Evolutionary conservation across 2,113 vertebrate genomes (phyloP).

Genomic region (Alethe castanea): DNA sequence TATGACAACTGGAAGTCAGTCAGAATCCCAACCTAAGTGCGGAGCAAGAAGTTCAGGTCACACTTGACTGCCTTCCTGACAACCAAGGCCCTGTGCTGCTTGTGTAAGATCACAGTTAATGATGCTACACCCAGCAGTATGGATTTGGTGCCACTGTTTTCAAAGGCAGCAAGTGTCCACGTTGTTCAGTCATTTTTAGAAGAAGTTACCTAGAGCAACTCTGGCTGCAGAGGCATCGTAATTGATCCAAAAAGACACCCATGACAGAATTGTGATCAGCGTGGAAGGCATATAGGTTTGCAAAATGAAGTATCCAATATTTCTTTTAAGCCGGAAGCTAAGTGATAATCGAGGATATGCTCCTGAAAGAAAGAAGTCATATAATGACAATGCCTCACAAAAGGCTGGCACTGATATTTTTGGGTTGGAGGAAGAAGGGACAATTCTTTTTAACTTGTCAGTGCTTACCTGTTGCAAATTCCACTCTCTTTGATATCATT

Average conservation of each 20-base stretch:
- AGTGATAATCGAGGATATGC: slow-evolving; percentile 90
- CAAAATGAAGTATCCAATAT: slow-evolving; percentile 91
- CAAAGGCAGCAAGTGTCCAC: neutral
- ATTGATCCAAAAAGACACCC: slow-evolving; percentile 94
- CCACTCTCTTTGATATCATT: slow-evolving; percentile 88
- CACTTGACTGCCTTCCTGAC: neutral
- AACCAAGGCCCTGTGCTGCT: fast-evolving
- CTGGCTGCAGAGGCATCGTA: slow-evolving; percentile 93
- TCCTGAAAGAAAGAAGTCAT: slow-evolving; percentile 71
- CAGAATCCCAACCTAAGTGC: neutral
- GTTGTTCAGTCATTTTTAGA: neutral
- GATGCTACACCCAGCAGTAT: neutral
- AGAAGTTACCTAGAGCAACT: slow-evolving; percentile 87
- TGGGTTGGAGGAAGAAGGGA: neutral
- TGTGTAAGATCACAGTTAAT: neutral
- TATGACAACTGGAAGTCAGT: neutral
- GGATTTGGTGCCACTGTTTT: neutral
- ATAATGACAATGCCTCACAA: neutral
- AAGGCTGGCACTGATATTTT: neutral
- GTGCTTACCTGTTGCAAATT: slow-evolving; percentile 89
- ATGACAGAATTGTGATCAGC: slow-evolving; percentile 87
- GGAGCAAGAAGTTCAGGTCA: neutral
- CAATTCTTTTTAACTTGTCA: neutral
- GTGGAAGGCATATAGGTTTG: slow-evolving; percentile 92
- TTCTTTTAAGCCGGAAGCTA: slow-evolving; percentile 89